Base-by-base conservation (phyloP, 2,113 vertebrate genomes). In the Arizona elegans region DNA sequence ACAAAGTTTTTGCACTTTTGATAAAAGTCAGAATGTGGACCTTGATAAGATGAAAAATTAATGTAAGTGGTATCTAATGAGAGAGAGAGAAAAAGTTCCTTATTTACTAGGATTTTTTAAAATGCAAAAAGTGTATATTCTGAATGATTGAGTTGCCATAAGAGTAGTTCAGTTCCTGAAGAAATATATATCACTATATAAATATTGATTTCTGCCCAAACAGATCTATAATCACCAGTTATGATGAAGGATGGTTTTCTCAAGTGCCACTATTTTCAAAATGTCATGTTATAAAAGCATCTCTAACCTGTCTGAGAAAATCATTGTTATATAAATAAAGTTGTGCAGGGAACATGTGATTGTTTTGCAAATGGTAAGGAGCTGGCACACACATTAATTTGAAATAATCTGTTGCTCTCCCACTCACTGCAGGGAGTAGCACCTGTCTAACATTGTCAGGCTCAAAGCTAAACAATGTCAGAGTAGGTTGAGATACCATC, bases 121-220 rank as follows among this genome's bases (percentile, higher is more conserved):
- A 26, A 91, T 95, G 38, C 43, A 94, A 85, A 56, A 3, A 0
- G 23, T 91, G 93, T 94, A 75, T 93, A 94, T 95, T 90, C 93
- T 92, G 92, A 29, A 93, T 91, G 86, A 88, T 0, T 0, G 10
- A 0, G 91, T 95, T 95, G n/a, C 90, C 38, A 13, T 92, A 86
- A 24, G 17, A 94, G 75, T 87, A 92, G 81, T 0, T 92, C 59
- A 24, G 13, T 90, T 88, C 75, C 70, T 81, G 85, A 92, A 87
- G 94, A 81, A 43, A 7, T 58, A 50, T 86, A 24, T 54, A 26
- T 52, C 58, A 0, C 38, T 58, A 90, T 93, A 88, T 54, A 93
- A 95, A 93, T 86, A 90, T 89, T 91, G 1, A 93, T 93, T 92
- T 93, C 29, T 43, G 26, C 93, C 93, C 59, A 91, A n/a, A 47